Conservation (phyloP, 2,797 vertebrate species). For the Eulemur mongoz region DNA sequence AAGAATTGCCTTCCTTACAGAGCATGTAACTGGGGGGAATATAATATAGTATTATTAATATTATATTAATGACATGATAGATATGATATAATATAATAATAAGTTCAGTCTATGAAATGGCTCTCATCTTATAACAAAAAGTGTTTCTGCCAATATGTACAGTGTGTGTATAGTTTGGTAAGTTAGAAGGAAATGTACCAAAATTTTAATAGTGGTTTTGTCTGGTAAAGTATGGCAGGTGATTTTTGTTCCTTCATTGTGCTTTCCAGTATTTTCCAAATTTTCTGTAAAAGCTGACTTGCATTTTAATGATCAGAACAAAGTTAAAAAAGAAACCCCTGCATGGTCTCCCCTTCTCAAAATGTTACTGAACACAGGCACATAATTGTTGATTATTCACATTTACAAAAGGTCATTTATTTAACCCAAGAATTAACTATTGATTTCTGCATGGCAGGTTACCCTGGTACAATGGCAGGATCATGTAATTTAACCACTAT, state of each 20-base stretch:
- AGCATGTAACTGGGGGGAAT: not conserved
- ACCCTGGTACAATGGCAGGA: no score
- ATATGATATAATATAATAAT: not conserved
- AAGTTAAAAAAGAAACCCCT: not conserved
- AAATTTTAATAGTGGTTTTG: not conserved
- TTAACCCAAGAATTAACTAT: not conserved
- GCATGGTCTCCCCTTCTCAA: not conserved
- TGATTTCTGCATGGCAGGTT: not conserved
- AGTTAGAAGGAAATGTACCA: not conserved
- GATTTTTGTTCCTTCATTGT: not conserved
- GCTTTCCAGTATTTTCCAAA: not conserved
- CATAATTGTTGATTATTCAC: not conserved
- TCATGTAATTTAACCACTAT: not conserved
- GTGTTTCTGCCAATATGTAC: not conserved
- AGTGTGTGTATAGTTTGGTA: not conserved
- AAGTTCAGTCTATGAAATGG: not conserved
- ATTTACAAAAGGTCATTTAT: not conserved
- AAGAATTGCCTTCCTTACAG: not conserved
- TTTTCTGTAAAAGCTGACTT: constrained; percentile 9
- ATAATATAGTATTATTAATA: not conserved
- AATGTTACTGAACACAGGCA: not conserved
- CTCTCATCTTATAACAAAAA: not conserved
- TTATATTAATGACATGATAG: no score
- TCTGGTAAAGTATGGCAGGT: not conserved
- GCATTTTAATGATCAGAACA: not conserved